phyloP scores from a whole-genome alignment of 1,140 invertebrate species.

The Diabrotica undecimpunctata region DNA sequence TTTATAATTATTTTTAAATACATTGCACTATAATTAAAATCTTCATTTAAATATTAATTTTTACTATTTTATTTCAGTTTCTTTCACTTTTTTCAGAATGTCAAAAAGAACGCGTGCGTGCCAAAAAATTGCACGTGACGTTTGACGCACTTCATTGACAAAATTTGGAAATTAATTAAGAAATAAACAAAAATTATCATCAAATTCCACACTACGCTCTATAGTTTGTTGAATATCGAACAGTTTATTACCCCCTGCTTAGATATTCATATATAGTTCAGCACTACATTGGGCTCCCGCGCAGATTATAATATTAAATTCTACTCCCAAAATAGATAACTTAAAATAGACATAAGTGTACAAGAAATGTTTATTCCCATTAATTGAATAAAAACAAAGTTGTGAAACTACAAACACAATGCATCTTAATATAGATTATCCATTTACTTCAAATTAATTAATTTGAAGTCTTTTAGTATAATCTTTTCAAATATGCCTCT shows the following conservation, averaged over 20 bases:
- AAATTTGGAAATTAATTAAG: background rate
- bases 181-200: background rate
- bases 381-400: too few relatives aligned
- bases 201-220: background rate
- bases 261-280: background rate
- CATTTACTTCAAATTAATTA: too few relatives aligned
- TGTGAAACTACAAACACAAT: too few relatives aligned
- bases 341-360: background rate
- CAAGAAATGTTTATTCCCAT: too few relatives aligned
- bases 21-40: background rate
- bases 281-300: constrained; percentile 9
- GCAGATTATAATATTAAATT: constrained; percentile 12
- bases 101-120: constrained; percentile 18
- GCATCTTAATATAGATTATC: too few relatives aligned
- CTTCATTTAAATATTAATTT: background rate
- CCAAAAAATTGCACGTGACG: constrained; percentile 11
- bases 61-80: background rate
- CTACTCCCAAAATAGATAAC: constrained; percentile 12
- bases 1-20: background rate
- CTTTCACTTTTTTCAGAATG: background rate
- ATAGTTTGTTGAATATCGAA: background rate
- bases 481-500: too few relatives aligned
- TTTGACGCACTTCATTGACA: background rate
- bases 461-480: too few relatives aligned
- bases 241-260: background rate